Evolutionary conservation across 2,888 invertebrate genomes (phyloP).

Genomic region (Lypha dubia): DNA sequence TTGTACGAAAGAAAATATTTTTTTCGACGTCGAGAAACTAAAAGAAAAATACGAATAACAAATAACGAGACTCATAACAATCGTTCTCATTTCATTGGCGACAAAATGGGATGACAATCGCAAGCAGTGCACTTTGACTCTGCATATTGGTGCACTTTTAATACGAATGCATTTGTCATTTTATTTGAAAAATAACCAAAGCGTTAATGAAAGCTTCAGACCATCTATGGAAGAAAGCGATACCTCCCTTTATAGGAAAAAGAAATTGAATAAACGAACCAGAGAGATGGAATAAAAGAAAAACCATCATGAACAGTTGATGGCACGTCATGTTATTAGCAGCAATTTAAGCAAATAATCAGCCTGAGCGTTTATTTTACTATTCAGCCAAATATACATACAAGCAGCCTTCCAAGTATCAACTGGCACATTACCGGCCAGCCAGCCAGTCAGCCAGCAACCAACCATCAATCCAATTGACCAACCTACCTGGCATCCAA

Average conservation of each 20-base stretch:
- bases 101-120: too few species aligned
- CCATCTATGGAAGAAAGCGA: too few species aligned
- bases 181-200: too few species aligned
- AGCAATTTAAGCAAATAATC: conserved; percentile 83
- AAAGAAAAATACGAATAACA: too few species aligned
- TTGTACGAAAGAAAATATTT: too few species aligned
- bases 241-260: conserved; percentile 42
- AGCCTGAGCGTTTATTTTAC: conserved; percentile 77
- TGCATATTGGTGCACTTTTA: too few species aligned
- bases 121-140: too few species aligned
- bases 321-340: conserved; percentile 83
- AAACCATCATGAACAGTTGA: conserved; percentile 73
- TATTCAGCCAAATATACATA: conserved; percentile 49
- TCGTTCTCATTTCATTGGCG: too few species aligned
- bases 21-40: too few species aligned
- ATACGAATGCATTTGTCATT: too few species aligned
- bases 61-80: too few species aligned
- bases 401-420: conserved; percentile 40
- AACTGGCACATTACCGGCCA: conserved; percentile 31
- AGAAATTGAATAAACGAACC: conserved; percentile 10
- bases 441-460: conserved; percentile 2
- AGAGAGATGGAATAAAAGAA: conserved; percentile 17
- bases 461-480: conserved; percentile 45
- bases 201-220: too few species aligned
- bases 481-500: conserved; percentile 47